phyloP scores from a whole-genome alignment of 2,888 invertebrate species.

The Laspeyria flexula region DNA sequence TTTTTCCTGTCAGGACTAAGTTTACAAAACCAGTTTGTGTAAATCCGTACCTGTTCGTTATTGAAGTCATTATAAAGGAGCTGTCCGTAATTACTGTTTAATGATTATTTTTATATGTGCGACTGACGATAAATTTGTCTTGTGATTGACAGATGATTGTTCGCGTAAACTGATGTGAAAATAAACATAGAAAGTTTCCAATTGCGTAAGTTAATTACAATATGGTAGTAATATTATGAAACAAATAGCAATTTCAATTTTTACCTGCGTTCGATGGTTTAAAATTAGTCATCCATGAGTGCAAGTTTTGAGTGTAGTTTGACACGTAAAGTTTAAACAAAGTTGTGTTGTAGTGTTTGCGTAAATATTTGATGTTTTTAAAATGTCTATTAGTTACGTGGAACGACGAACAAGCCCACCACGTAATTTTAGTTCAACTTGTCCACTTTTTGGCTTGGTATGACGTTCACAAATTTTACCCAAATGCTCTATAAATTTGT shows the following conservation, averaged over 20 bases:
- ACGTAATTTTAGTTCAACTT: too few species aligned
- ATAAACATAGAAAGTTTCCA: constrained; percentile 45
- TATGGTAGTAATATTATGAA: constrained; percentile 15
- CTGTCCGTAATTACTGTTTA: constrained; percentile 40
- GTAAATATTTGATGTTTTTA: too few species aligned
- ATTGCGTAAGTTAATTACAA: constrained; percentile 37
- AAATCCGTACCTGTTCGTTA: constrained; percentile 35
- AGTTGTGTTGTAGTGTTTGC: too few species aligned
- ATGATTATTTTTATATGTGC: constrained; percentile 40
- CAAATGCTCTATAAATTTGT: too few species aligned
- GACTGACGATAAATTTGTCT: constrained; percentile 23
- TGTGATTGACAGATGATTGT: constrained; percentile 49
- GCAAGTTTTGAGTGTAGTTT: constrained; percentile 6
- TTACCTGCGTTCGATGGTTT: constrained; percentile 9
- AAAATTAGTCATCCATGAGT: constrained; percentile 9
- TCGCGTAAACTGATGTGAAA: constrained; percentile 49
- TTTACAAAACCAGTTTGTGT: constrained; percentile 6
- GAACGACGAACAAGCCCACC: too few species aligned
- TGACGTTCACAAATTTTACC: too few species aligned
- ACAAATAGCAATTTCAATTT: constrained; percentile 6
- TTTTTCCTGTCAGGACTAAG: not conserved
- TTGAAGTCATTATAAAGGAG: constrained; percentile 44
- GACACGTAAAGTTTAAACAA: constrained; percentile 5
- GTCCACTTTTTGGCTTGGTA: too few species aligned
- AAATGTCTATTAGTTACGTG: too few species aligned